Evolutionary conservation across 2,797 vertebrate species (phyloP), one percentile per base, ranked within the genome.

Genomic region (Capromys pilorides): DNA sequence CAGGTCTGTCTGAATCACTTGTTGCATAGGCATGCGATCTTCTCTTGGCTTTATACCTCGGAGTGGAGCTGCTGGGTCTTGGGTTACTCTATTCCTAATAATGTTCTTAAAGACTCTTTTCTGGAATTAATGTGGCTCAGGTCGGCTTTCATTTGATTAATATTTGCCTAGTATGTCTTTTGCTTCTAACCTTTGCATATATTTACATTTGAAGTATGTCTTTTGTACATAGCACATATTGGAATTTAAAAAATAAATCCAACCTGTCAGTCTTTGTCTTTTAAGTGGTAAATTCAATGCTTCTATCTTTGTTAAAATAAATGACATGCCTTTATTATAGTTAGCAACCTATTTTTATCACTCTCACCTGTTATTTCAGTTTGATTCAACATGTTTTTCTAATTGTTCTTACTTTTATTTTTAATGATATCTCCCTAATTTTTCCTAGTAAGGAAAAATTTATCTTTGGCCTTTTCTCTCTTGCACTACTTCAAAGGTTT

Each of bases 131-230:
- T 83, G 59, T 86, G 86, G 39, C n/a, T 90, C 33, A 81, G 88
- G 54, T 66, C 79, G 75, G n/a, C 21, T 95, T 91, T 78, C 89
- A 82, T 88, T 78, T 18, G 75, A 39, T 86, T 94, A 83, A 79
- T 86, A 49, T 86, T 86, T 95, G 59, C 12, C 54, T 71, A 84
- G 24, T 78, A 31, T 62, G 13, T 89, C 24, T 94, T 88, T 96
- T 69, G 10, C 21, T 85, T 95, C 85, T 57, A 62, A 26, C 26
- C 28, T 94, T 92, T 95, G 54, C 41, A 11, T 86, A 81, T 88
- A 59, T n/a, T 86, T 82, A 62, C 88, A 31, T 96, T 82, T 90
- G 66, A 96, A 95, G 36, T 41, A 28, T 78, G 22, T 80, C 45
- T 92, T 67, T 93, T 90, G 31, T 86, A 93, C 92, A 95, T 82